Evolutionary conservation across 2,888 invertebrate species (phyloP), one percentile per base, ranked within the genome.

Genomic region (Eupithecia inturbata): DNA sequence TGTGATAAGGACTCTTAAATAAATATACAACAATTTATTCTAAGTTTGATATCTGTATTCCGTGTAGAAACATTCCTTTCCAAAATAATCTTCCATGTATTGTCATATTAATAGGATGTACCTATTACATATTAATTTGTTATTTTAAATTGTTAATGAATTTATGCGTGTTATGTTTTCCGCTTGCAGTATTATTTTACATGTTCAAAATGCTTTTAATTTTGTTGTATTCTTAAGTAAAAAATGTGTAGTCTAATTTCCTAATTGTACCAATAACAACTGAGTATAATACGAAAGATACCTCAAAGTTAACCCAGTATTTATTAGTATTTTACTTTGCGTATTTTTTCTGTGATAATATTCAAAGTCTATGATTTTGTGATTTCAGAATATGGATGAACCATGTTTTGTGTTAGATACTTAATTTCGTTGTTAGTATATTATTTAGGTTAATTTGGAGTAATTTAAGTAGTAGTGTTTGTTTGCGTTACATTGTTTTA

Each of bases 161-260:
- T 53, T 22, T 28, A 45, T 45, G n/a, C 45, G 45, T 45, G 16
- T 53, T 45, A 49, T 68, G 33, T 73, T 63, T 64, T 73, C 70
- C 63, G 41, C 41, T 68, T 67, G 33, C 70, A 74, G 74, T 74
- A 74, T 74, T 74, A 70, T 19, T 62, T 31, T 9, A 31, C 28
- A 16, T 7, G 57, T 22, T 53, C 10, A 53, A 57, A 57, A 14
- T 26, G 57, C 5, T 57, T 57, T 22, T 10, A 53, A 53, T 22
- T 53, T 2, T 10, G 26, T 26, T 26, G 26, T 57, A 12, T 57
- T n/a, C n/a, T n/a, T n/a, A n/a, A n/a, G n/a, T n/a, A n/a, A n/a
- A n/a, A n/a, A n/a, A n/a, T n/a, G n/a, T n/a, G n/a, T n/a, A n/a
- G n/a, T n/a, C n/a, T n/a, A n/a, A n/a, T n/a, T n/a, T n/a, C n/a